Percentiles rank a stretch among this genome's conserved stretches.
Evolutionary conservation across 2,797 vertebrate genomes (phyloP).

Genomic region (Dromococcyx pavoninus): DNA sequence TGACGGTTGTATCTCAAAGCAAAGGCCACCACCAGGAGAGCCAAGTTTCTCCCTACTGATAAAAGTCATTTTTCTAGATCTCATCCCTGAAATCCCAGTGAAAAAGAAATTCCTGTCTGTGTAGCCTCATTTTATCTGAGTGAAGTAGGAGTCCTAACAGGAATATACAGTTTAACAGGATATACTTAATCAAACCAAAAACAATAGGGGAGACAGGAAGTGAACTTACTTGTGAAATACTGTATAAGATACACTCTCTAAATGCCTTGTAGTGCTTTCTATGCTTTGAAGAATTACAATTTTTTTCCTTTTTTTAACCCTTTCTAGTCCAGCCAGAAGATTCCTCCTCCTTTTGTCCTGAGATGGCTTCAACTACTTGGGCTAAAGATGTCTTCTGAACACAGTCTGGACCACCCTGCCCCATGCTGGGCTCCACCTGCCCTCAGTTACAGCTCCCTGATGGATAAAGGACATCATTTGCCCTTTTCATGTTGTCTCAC

Average conservation of each 20-base stretch:
- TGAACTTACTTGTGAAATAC: constrained; percentile 77
- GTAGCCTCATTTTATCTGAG: constrained; percentile 69
- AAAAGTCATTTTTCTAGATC: not conserved
- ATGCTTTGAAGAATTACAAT: constrained; percentile 60
- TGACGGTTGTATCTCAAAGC: not conserved
- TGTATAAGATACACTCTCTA: constrained; percentile 75
- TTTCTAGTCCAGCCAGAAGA: not conserved
- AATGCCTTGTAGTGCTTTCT: constrained; percentile 58
- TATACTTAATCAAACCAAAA: constrained; percentile 81
- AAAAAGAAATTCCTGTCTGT: not conserved
- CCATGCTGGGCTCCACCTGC: not conserved
- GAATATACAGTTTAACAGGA: constrained; percentile 85
- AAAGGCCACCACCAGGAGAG: not conserved
- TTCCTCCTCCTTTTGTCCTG: not conserved
- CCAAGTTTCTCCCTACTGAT: rapidly evolving
- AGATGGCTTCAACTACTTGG: not conserved
- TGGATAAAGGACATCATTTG: not conserved
- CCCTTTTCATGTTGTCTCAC: not conserved
- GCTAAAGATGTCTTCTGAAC: not conserved
- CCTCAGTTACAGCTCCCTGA: not conserved
- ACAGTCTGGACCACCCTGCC: not conserved
- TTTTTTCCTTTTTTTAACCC: constrained; percentile 20
- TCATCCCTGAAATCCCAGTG: not conserved
- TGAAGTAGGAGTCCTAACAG: constrained; percentile 73
- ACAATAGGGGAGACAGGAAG: constrained; percentile 83